phyloP scores from a whole-genome alignment of 2,113 vertebrate species.

The Petaurus breviceps region DNA sequence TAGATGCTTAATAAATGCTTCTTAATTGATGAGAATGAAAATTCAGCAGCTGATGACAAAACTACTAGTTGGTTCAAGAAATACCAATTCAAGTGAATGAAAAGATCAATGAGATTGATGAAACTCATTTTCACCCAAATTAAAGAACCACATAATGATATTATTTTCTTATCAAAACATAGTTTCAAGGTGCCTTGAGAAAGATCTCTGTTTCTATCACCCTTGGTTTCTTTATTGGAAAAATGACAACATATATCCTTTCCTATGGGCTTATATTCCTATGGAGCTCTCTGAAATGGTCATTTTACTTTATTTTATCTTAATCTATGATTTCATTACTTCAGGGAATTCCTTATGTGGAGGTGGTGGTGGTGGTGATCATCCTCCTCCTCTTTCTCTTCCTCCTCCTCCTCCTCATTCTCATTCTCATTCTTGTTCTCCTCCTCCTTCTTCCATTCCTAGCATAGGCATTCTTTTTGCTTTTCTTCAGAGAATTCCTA shows the following conservation, averaged over 20 bases:
- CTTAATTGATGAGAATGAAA: background rate
- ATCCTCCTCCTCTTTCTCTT: no score
- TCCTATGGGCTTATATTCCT: background rate
- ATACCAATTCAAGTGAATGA: background rate
- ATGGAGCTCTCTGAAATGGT: background rate
- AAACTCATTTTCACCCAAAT: constrained; percentile 28
- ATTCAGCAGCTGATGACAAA: background rate
- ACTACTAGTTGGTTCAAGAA: background rate
- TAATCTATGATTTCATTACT: background rate
- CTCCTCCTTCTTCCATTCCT: no score
- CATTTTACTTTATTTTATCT: background rate
- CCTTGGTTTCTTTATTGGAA: constrained; percentile 23
- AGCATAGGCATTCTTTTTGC: no score
- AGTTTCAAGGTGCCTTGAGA: background rate
- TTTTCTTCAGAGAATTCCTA: background rate
- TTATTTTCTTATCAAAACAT: background rate
- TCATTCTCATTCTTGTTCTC: no score
- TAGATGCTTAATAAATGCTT: background rate
- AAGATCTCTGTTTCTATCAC: background rate
- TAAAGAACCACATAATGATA: background rate
- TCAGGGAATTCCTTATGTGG: background rate
- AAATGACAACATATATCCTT: background rate
- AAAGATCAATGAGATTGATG: background rate
- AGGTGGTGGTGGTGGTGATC: no score
- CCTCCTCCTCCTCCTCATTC: no score